Base-by-base conservation (phyloP, 2,113 vertebrate genomes). In the Capreolus pygargus region DNA sequence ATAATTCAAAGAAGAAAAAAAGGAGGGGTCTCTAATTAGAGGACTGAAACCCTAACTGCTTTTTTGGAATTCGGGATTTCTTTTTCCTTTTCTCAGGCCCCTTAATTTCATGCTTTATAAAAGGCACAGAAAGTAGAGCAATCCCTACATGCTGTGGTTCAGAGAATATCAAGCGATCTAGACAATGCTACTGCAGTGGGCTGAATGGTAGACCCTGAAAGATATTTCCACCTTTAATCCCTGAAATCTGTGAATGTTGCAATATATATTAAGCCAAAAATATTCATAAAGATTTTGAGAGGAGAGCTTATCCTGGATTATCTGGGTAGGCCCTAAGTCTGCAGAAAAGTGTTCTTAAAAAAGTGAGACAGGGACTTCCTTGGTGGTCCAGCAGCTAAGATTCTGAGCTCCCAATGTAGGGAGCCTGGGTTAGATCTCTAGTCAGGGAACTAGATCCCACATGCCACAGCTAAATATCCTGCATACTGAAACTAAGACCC, bases 1-100 rank as follows among this genome's bases (percentile, higher is more conserved):
- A 27, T 45, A 95, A 89, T 87, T 92, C 64, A 84, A 95, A 97
- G 91, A 74, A 13, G 39, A 89, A 89, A 74, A 45, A 82, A 17
- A 33, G 28, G 70, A 45, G 21, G 19, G 43, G 58, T 30, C 27
- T 91, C 76, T 78, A 23, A 94, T 55, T 86, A 19, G 30, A 60
- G 50, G 95, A 90, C 47, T 96, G 83, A 96, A 74, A 78, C 45
- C 23, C 45, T 89, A 60, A 79, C 27, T 58, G 39, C n/a, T 55
- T 58, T 79, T 58, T 11, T 36, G 15, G 36, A 95, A 74, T 92
- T 74, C 30, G 86, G 45, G 10, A 21, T 93, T 89, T 89, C 13
- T 95, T 76, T 45, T 81, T 83, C 79, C 11, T 92, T 47, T 86
- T 55, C 50, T 60, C 16, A n/a, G 16, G 3, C 33, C 16, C 86